Evolutionary conservation across 2,797 vertebrate genomes (phyloP).

Genomic region (Sylvilagus floridanus): DNA sequence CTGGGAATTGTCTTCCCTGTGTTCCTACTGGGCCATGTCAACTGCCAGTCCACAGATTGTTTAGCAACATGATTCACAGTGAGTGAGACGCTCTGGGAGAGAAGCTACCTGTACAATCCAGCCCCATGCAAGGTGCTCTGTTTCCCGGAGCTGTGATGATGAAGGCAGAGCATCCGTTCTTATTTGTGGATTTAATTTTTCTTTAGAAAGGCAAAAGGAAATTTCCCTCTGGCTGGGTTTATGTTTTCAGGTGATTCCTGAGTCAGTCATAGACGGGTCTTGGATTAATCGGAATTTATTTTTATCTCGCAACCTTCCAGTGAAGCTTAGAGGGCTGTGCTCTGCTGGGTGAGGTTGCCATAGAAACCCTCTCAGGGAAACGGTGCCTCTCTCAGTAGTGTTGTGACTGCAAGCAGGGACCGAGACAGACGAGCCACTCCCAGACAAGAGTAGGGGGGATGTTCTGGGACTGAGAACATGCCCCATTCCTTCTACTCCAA

Average conservation of each 20-base stretch:
- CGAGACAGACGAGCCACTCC: background rate
- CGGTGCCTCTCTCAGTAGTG: constrained; percentile 76
- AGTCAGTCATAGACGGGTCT: background rate
- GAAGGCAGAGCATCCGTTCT: background rate
- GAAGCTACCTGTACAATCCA: background rate
- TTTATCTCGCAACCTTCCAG: constrained; percentile 75
- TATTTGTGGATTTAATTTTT: background rate
- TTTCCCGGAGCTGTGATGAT: background rate
- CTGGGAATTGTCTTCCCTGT: background rate
- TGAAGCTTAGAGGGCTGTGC: constrained; percentile 65
- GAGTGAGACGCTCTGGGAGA: background rate
- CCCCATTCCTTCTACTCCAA: background rate
- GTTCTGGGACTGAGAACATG: background rate
- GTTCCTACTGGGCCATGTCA: background rate
- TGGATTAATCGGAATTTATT: constrained; percentile 81
- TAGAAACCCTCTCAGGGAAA: constrained; percentile 85
- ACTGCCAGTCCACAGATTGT: background rate
- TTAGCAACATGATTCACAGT: background rate
- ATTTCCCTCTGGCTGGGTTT: background rate
- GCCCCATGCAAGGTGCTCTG: background rate
- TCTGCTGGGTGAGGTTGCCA: constrained; percentile 86
- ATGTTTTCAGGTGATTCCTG: constrained; percentile 67
- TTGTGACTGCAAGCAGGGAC: constrained; percentile 41
- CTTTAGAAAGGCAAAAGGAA: background rate
- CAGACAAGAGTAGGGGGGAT: background rate